These are phyloP conservation scores for Morone saxatilis DNA, from an alignment of 2,113 vertebrate genomes.

Conservation along the genomic window DNA sequence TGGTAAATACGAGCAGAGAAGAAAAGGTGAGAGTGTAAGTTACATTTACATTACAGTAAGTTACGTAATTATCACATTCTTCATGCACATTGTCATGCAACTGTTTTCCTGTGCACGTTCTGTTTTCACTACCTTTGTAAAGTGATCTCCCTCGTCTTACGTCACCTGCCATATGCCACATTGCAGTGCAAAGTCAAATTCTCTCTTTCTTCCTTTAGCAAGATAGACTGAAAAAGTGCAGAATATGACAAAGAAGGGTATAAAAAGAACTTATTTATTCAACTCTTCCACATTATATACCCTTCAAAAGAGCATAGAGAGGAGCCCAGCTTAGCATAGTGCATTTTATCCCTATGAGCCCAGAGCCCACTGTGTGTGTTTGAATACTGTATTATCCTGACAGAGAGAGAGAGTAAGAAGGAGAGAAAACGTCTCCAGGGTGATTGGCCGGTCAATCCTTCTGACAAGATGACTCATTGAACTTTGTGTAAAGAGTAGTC, in stretches of 20 bases:
- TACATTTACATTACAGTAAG: no score
- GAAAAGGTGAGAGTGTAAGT: no score
- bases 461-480: slow-evolving; percentile 61
- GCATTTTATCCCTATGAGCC: slow-evolving; percentile 46
- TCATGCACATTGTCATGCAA: not conserved
- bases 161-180: no score
- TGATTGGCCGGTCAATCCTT: slow-evolving; percentile 55
- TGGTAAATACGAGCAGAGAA: no score
- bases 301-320: slow-evolving; percentile 37
- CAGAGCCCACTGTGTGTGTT: slow-evolving; percentile 32
- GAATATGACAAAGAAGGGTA: slow-evolving; percentile 16
- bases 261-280: slow-evolving; percentile 43
- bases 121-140: not conserved
- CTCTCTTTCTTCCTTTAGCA: not conserved
- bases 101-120: not conserved
- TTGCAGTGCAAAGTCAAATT: not conserved
- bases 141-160: no score
- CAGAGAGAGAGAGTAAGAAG: slow-evolving; percentile 22
- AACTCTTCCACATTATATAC: slow-evolving; percentile 27
- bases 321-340: slow-evolving; percentile 31
- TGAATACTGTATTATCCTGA: slow-evolving; percentile 42
- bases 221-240: not conserved
- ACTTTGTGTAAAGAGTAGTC: slow-evolving; percentile 39
- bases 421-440: slow-evolving; percentile 27
- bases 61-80: no score